phyloP scores from a whole-genome alignment of 2,113 vertebrate species.

The Spea multiplicata region DNA sequence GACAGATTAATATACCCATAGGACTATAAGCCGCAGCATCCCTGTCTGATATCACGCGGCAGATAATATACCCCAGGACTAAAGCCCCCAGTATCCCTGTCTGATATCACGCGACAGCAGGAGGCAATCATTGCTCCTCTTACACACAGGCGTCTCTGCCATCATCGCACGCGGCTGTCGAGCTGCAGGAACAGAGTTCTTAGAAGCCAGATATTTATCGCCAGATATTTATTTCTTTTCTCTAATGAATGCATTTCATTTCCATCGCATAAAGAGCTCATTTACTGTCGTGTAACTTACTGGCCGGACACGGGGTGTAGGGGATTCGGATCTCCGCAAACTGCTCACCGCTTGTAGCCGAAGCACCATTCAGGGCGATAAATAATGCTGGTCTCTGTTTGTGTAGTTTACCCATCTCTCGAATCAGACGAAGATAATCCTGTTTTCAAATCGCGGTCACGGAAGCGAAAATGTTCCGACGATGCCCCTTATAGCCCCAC shows the following conservation, averaged over 20 bases:
- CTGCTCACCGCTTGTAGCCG: conserved; percentile 12
- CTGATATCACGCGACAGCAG: too few species aligned
- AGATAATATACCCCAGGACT: too few species aligned
- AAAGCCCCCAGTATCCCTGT: too few species aligned
- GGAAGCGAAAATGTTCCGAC: conserved; percentile 95
- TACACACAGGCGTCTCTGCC: too few species aligned
- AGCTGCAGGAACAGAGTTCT: too few species aligned
- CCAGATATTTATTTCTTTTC: not conserved
- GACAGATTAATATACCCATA: too few species aligned
- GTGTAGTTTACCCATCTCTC: conserved; percentile 90
- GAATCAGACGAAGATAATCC: conserved; percentile 98
- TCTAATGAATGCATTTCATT: not conserved
- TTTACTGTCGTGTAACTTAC: not conserved
- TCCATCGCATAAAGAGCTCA: not conserved
- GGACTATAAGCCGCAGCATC: too few species aligned
- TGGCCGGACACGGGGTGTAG: too few species aligned
- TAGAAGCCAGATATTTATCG: too few species aligned
- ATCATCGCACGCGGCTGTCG: too few species aligned
- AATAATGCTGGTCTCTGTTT: conserved; percentile 42
- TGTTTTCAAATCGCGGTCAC: conserved; percentile 97
- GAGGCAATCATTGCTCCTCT: too few species aligned
- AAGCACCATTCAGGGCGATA: conserved; percentile 1
- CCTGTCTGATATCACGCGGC: too few species aligned
- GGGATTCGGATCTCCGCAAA: not conserved
- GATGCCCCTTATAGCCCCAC: conserved; percentile 97